phyloP scores from a whole-genome alignment of 2,113 vertebrate genomes.

The Gallinago undulata region DNA sequence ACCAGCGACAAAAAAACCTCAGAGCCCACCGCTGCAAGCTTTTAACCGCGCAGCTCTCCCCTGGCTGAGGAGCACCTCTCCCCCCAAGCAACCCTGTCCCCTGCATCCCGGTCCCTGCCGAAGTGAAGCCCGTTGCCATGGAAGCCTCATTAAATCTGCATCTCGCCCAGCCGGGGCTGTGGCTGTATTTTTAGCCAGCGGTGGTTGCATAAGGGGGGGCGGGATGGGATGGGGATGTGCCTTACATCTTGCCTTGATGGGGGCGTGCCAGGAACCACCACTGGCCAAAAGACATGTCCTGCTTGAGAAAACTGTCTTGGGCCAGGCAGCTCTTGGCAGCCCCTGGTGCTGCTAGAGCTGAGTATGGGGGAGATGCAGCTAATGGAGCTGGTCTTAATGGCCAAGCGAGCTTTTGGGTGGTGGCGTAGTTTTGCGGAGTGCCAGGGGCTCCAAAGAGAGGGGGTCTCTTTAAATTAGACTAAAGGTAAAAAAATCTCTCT shows the following conservation, averaged over 20 bases:
- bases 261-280: background rate
- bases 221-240: background rate
- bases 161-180: conserved; percentile 71
- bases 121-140: conserved; percentile 78
- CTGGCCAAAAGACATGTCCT: background rate
- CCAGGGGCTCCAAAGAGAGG: background rate
- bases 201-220: conserved; percentile 53
- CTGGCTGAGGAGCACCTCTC: conserved; percentile 13
- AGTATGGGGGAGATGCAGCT: background rate
- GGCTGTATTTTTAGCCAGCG: conserved; percentile 78
- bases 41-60: background rate
- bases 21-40: background rate
- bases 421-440: background rate
- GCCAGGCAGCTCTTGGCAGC: background rate
- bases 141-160: conserved; percentile 81
- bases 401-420: background rate
- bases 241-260: background rate
- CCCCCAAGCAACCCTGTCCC: conserved; percentile 15
- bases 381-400: background rate
- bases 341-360: background rate
- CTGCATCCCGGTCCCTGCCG: conserved; percentile 22
- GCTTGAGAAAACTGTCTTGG: background rate
- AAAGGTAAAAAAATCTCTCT: background rate
- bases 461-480: background rate
- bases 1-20: background rate